Evolutionary conservation across 2,113 vertebrate species (phyloP).

Genomic region (Alces alces): DNA sequence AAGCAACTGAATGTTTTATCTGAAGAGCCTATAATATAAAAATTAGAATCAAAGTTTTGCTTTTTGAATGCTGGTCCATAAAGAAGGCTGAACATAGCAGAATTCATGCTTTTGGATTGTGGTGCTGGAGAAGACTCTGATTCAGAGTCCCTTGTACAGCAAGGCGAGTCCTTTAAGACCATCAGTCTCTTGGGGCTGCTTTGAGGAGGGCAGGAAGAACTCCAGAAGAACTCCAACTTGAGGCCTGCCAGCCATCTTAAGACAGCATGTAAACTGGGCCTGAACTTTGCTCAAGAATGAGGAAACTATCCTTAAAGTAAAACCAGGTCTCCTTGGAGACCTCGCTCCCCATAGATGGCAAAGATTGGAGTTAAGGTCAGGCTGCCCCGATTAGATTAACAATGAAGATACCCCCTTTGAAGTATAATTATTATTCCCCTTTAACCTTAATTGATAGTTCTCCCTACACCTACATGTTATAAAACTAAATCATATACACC

Average conservation of each 20-base stretch:
- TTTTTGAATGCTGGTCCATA: not conserved
- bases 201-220: not conserved
- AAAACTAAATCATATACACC: not conserved
- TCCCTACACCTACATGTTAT: not conserved
- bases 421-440: not conserved
- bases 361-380: not conserved
- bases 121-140: not conserved
- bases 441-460: not conserved
- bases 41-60: not conserved
- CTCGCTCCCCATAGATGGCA: not conserved
- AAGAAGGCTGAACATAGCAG: not conserved
- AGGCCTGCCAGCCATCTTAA: not conserved
- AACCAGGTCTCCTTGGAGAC: not conserved
- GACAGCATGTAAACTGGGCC: not conserved
- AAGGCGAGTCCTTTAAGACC: accelerated
- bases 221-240: not conserved
- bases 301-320: not conserved
- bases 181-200: not conserved
- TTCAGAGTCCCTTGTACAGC: not conserved
- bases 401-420: not conserved
- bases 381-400: not conserved
- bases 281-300: not conserved
- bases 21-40: not conserved
- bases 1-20: not conserved
- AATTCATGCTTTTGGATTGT: not conserved